These are phyloP conservation scores for Cataglyphis livida DNA, from an alignment of 2,888 invertebrate genomes.

Conservation along the genomic window DNA sequence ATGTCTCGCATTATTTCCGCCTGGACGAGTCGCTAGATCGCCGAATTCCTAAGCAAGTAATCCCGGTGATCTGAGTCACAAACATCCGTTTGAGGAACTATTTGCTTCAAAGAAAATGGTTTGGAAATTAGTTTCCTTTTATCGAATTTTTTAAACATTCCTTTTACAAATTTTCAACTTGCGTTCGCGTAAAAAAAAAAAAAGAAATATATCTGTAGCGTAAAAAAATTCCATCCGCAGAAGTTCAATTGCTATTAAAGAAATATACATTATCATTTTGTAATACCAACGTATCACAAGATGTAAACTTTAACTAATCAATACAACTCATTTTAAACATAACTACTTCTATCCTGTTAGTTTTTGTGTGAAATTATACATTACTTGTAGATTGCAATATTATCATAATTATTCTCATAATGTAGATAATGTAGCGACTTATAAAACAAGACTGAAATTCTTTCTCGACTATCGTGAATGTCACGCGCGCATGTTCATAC, in stretches of 20 bases:
- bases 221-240: neutral
- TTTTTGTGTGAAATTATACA: slow-evolving; percentile 27
- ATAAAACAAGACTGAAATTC: slow-evolving; percentile 21
- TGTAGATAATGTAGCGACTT: slow-evolving; percentile 6
- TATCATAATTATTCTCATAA: slow-evolving; percentile 33
- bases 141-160: neutral
- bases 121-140: neutral
- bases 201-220: neutral
- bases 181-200: neutral
- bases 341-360: neutral
- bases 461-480: slow-evolving; percentile 14
- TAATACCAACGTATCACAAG: slow-evolving; percentile 2
- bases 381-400: slow-evolving; percentile 35
- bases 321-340: slow-evolving; percentile 24
- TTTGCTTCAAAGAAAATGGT: neutral
- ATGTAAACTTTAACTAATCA: slow-evolving; percentile 19
- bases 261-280: neutral
- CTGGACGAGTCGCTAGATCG: slow-evolving; percentile 68
- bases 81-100: neutral
- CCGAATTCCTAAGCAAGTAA: slow-evolving; percentile 72
- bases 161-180: neutral
- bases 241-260: slow-evolving; percentile 5
- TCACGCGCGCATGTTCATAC: slow-evolving; percentile 6
- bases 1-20: slow-evolving; percentile 61
- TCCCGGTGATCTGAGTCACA: slow-evolving; percentile 34